Conservation (phyloP, 1,140 invertebrate species). For the Plutomurus gul region DNA sequence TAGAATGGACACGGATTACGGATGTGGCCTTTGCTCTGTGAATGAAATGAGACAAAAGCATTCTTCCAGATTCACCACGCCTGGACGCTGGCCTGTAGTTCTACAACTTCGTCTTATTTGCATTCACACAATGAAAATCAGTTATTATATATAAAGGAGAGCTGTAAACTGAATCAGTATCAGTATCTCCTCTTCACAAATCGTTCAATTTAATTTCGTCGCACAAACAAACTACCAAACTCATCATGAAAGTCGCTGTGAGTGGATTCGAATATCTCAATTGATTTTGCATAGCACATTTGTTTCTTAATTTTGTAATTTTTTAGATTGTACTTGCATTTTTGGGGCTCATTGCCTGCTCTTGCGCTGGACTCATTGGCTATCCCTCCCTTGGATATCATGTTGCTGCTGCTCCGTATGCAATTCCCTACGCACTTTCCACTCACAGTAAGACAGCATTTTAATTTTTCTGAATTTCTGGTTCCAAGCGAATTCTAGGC, state of each 20-base stretch:
- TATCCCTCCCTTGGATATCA: neutral
- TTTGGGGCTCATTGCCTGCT: constrained; percentile 37
- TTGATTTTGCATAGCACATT: neutral
- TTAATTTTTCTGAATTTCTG: too few species aligned
- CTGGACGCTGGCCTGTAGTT: neutral
- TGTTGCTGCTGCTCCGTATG: neutral
- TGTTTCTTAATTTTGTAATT: neutral
- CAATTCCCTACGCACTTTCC: constrained; percentile 16
- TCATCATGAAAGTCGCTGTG: constrained; percentile 40
- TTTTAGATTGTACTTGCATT: constrained; percentile 40
- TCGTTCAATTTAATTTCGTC: neutral
- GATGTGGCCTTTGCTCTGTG: neutral
- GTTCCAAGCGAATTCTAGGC: neutral
- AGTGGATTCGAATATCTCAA: neutral
- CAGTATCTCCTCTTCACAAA: neutral
- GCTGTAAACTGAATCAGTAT: neutral
- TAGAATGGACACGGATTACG: neutral
- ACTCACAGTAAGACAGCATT: neutral
- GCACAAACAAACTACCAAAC: neutral
- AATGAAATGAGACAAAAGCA: neutral
- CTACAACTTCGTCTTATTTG: neutral
- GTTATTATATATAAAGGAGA: too few species aligned
- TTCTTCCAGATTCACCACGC: neutral
- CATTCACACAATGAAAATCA: neutral
- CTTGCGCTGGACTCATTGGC: constrained; percentile 25